Conservation (phyloP, 2,113 vertebrate species). For the Orcinus orca region DNA sequence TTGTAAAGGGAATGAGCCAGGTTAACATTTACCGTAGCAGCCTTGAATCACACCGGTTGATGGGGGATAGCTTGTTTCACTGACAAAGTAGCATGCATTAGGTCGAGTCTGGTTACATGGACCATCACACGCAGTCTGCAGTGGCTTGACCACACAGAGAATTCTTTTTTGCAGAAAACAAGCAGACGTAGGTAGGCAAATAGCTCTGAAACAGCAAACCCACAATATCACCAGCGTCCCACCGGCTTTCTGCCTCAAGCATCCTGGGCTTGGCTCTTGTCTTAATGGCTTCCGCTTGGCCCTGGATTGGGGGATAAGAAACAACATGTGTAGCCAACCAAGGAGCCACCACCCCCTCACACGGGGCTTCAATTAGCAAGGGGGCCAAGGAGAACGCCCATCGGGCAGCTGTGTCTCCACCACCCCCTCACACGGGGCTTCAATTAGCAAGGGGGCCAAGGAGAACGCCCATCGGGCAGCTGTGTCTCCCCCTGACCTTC, state of each 20-base stretch:
- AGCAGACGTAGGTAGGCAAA: too few relatives aligned
- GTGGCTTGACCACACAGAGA: not conserved
- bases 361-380: not conserved
- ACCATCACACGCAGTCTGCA: not conserved
- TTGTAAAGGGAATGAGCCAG: not conserved
- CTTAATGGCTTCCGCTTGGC: not conserved
- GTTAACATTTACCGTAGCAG: not conserved
- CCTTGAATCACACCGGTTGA: fast-evolving
- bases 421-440: too few relatives aligned
- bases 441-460: not conserved
- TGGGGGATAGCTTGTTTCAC: too few relatives aligned
- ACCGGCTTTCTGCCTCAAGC: fast-evolving
- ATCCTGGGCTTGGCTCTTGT: not conserved
- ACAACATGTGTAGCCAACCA: not conserved
- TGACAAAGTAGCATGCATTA: fast-evolving
- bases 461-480: not conserved
- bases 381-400: not conserved
- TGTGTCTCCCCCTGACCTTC: not conserved
- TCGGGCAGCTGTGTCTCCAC: not conserved
- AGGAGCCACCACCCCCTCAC: not conserved
- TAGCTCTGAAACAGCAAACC: not conserved
- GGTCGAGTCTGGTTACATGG: not conserved
- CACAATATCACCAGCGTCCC: not conserved
- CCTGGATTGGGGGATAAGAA: too few relatives aligned
- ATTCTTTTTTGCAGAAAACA: not conserved